Evolutionary conservation across 2,888 invertebrate genomes (phyloP), one percentile per base, ranked within the genome.

Genomic region (Orchesellides sinensis): DNA sequence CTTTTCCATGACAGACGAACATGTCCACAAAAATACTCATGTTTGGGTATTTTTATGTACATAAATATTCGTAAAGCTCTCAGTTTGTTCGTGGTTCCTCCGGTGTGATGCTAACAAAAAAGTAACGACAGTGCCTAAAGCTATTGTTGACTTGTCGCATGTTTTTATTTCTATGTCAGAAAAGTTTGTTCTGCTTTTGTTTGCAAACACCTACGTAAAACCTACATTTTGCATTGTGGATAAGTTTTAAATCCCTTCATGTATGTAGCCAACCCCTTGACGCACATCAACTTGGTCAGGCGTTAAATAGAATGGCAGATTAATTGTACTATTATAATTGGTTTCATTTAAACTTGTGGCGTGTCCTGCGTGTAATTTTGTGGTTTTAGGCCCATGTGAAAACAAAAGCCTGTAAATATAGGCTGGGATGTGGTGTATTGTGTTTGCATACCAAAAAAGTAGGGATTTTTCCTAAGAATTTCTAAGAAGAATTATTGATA

Each of bases 231-330:
- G 40, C n/a, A n/a, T 40, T 10, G 40, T 40, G n/a, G 10, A 52
- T 25, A 56, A 29, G 61, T 61, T 61, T n/a, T 32, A 29, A 61
- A 61, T 54, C 29, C n/a, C 23, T 63, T 63, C 10, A 63, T 35
- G 23, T 29, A 23, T 40, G 10, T 40, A n/a, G n/a, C 14, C 59
- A 59, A 27, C 29, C 65, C 12, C 17, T 68, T 27, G n/a, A 14
- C n/a, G 32, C 52, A n/a, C 40, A 49, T 78, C 78, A 78, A 68
- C 47, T 69, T 69, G 61, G 40, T 47, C 52, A 63, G 32, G 69
- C 70, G 61, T 63, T 49, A 78, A 78, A 23, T 61, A 45, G 78
- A n/a, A 52, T 63, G 78, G 47, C 78, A 78, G 61, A 25, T 35
- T 78, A 78, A 78, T 78, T 70, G 27, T 27, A 47, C 32, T 29